Base-by-base conservation (phyloP, 2,797 vertebrate species). In the Philypnodon macrostomus region DNA sequence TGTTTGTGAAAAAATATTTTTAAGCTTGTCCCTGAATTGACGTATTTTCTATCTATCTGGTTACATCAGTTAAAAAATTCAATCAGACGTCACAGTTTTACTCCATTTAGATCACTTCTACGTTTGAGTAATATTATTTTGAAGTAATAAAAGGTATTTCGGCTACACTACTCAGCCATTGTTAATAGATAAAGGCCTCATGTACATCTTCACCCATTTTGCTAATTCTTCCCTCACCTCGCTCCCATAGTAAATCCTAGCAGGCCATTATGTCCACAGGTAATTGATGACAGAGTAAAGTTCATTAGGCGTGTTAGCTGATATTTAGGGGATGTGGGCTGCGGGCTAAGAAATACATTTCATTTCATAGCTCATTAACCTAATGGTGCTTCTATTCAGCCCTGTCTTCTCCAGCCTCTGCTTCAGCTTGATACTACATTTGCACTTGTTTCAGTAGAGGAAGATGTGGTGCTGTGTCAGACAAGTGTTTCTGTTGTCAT, bases 301-400 rank as follows among this genome's bases (percentile, higher is more conserved):
- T 83, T 85, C 74, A 80, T 85, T 79, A 77, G 54, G 39, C 40
- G 26, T 63, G 70, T 80, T 74, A 78, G 78, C 69, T 80, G 77
- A 71, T 79, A 77, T 80, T 83, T 73, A 79, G 58, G 54, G 65
- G 63, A 63, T 73, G 57, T 65, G 63, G 63, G 58, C 73, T 52
- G 63, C 45, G 14, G 65, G 75, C 73, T 59, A 65, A 79, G 70
- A 78, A 79, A 84, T 77, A 70, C 81, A 81, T 84, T 79, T 79
- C 42, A 84, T 87, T 85, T 86, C 81, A 83, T 78, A 75, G 68
- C 73, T 79, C 80, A 83, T 87, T 84, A 81, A 76, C 59, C 72
- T 80, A 77, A 81, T 73, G 73, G 58, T 47, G 21, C 44, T 48
- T 62, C 50, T 44, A 13, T 67, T 65, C 50, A 34, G 41, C 60